Conservation (phyloP, 2,888 invertebrate species). For the Entomobrya proxima region DNA sequence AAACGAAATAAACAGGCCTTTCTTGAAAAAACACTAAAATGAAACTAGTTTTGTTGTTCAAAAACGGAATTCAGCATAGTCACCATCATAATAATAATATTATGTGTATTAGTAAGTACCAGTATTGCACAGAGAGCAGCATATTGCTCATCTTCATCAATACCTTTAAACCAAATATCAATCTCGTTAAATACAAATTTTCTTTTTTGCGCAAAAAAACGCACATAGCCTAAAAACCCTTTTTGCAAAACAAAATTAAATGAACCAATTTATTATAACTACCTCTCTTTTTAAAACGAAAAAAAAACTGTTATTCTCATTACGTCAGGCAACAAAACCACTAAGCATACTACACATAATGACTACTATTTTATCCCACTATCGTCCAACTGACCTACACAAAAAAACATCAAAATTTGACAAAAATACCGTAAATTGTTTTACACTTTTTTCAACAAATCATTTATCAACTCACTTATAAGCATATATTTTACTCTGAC, state of each 20-base stretch:
- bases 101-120: background rate
- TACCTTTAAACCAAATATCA: background rate
- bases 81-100: background rate
- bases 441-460: background rate
- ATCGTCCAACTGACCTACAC: conserved; percentile 12
- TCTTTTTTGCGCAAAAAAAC: background rate
- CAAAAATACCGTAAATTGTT: conserved; percentile 13
- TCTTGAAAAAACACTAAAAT: conserved; percentile 31
- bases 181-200: background rate
- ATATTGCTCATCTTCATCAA: background rate
- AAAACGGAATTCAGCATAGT: background rate
- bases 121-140: conserved; percentile 11
- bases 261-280: conserved; percentile 29
- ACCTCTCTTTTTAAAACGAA: no score
- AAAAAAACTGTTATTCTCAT: conserved; percentile 25
- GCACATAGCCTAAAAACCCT: conserved; percentile 1
- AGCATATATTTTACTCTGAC: background rate
- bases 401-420: background rate
- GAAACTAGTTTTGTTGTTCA: conserved; percentile 45
- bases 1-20: conserved; percentile 19
- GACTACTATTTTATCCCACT: background rate
- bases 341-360: background rate
- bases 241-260: conserved; percentile 16
- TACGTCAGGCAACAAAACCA: background rate
- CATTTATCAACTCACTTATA: background rate